Evolutionary conservation across 35 echinoderm and acorn worm genomes (phyloP).

Genomic region (Ophiothrix spiculata): DNA sequence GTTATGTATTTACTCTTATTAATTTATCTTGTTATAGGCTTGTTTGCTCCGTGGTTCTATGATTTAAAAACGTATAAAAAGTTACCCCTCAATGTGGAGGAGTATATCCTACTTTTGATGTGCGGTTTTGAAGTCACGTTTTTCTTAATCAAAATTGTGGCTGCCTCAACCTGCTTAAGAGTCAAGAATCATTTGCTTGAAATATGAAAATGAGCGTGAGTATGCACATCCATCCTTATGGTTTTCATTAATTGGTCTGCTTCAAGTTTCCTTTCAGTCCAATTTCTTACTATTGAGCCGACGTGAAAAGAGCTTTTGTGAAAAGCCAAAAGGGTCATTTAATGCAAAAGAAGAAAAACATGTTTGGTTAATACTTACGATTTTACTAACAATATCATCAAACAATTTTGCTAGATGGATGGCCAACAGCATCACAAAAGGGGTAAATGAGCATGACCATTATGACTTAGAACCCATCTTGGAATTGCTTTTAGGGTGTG

Average conservation of each 20-base stretch:
- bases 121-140: background rate
- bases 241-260: background rate
- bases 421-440: background rate
- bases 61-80: background rate
- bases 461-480: background rate
- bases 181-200: background rate
- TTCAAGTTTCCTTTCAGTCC: background rate
- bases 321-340: background rate
- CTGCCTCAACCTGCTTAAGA: background rate
- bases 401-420: background rate
- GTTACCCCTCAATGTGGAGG: background rate
- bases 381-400: background rate
- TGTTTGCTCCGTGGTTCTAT: background rate
- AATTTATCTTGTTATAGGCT: background rate
- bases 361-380: background rate
- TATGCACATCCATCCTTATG: background rate
- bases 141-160: background rate
- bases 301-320: background rate
- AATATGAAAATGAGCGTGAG: background rate
- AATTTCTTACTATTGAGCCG: background rate
- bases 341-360: background rate
- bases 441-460: background rate
- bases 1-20: background rate
- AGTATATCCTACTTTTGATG: background rate
- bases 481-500: background rate